Conservation (phyloP, 2,113 vertebrate genomes). For the Beaufortia kweichowensis region DNA sequence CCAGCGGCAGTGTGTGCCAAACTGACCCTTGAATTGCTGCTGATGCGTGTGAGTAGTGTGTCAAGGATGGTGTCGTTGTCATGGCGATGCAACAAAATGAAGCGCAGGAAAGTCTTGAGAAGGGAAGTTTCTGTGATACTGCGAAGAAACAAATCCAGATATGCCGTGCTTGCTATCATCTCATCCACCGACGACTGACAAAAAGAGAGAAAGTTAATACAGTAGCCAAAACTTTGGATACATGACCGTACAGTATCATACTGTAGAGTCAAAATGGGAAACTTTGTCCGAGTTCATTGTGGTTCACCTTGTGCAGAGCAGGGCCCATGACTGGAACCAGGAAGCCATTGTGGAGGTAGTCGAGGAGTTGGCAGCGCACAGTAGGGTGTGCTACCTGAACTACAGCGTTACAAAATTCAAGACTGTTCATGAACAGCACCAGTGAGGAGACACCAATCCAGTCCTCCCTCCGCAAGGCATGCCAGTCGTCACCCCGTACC, state of each 20-base stretch:
- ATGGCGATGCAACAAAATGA: conserved; percentile 89
- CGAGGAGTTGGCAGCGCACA: conserved; percentile 90
- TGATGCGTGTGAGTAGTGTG: conserved; percentile 90
- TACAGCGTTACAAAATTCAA: conserved; percentile 97
- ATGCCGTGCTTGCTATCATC: conserved; percentile 95
- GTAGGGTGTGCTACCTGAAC: conserved; percentile 92
- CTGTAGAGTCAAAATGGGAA: not conserved
- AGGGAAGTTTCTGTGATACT: conserved; percentile 87
- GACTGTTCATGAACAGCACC: conserved; percentile 94
- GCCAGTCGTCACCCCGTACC: conserved; percentile 93
- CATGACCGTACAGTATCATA: not conserved
- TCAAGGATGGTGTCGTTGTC: conserved; percentile 92
- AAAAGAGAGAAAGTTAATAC: not conserved
- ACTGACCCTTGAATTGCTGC: conserved; percentile 91
- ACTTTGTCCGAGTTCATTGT: not conserved
- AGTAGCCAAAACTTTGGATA: not conserved
- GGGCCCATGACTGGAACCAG: conserved; percentile 94
- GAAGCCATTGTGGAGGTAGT: conserved; percentile 96
- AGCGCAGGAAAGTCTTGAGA: conserved; percentile 93
- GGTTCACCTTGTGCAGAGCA: conserved; percentile 89
- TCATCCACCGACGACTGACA: conserved; percentile 90
- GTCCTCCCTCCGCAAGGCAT: conserved; percentile 89
- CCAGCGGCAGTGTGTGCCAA: conserved; percentile 23
- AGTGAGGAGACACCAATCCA: conserved; percentile 90
- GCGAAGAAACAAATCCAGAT: conserved; percentile 95